phyloP scores from a whole-genome alignment of 1,140 invertebrate genomes.

The Drosophila ogumai region DNA sequence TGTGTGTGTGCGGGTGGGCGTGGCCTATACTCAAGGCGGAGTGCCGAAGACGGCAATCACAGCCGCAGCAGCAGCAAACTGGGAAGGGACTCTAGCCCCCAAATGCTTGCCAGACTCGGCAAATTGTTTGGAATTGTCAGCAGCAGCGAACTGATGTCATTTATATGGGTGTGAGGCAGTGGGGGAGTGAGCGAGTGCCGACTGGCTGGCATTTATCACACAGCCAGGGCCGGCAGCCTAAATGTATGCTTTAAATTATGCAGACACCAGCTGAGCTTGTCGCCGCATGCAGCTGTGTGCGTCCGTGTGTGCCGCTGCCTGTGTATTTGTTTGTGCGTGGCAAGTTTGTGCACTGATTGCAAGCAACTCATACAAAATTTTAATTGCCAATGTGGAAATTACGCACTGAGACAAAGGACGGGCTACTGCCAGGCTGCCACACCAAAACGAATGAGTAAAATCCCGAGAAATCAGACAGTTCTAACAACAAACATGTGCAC shows the following conservation, averaged over 20 bases:
- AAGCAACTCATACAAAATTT: constrained; percentile 83
- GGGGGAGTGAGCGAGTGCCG: constrained; percentile 19
- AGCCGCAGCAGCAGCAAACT: constrained; percentile 50
- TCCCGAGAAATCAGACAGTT: constrained; percentile 48
- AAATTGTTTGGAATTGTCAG: constrained; percentile 72
- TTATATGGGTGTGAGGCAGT: constrained; percentile 9
- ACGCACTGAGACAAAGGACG: constrained; percentile 61
- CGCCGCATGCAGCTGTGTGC: constrained; percentile 40
- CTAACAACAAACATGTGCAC: constrained; percentile 54
- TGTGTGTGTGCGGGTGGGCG: constrained; percentile 8
- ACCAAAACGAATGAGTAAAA: constrained; percentile 5
- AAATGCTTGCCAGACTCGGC: constrained; percentile 54
- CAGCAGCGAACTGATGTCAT: constrained; percentile 48
- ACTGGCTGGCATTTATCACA: constrained; percentile 76
- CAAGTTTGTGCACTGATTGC: constrained; percentile 79
- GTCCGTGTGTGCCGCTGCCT: constrained; percentile 30
- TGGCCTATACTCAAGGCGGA: constrained; percentile 56
- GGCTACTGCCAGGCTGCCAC: constrained; percentile 18
- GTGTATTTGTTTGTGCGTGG: constrained; percentile 53
- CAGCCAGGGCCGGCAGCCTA: constrained; percentile 70
- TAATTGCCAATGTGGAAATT: constrained; percentile 82
- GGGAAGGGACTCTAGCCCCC: constrained; percentile 29
- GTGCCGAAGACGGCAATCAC: constrained; percentile 69
- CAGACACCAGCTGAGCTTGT: constrained; percentile 82
- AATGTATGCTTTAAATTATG: constrained; percentile 84